phyloP scores from a whole-genome alignment of 2,113 vertebrate species.

The Sporophila hypoxantha region DNA sequence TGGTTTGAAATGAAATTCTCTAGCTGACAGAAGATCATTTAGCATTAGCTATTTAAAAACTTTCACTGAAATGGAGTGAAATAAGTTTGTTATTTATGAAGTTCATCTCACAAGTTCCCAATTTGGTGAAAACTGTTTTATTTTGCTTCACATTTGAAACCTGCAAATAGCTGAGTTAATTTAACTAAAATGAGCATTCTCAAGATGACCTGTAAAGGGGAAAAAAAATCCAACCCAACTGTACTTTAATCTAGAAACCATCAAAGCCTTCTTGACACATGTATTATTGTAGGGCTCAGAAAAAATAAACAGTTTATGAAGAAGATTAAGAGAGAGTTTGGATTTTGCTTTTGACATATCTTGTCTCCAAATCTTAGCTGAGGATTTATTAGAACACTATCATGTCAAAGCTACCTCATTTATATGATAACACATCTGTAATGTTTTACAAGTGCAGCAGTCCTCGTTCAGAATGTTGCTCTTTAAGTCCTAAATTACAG shows the following conservation, averaged over 20 bases:
- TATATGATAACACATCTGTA: constrained; percentile 85
- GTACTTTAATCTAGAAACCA: constrained; percentile 72
- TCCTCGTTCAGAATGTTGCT: constrained; percentile 76
- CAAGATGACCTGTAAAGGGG: constrained; percentile 63
- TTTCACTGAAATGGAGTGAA: constrained; percentile 29
- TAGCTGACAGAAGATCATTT: constrained; percentile 8
- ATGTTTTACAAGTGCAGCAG: constrained; percentile 78
- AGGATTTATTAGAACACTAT: constrained; percentile 77
- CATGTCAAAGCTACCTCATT: constrained; percentile 81
- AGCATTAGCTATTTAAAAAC: constrained; percentile 15
- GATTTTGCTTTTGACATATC: constrained; percentile 79
- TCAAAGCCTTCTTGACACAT: constrained; percentile 72
- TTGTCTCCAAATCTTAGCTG: constrained; percentile 79
- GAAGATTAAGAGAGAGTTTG: constrained; percentile 80
- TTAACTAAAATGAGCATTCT: constrained; percentile 71
- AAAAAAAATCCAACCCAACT: constrained; percentile 44
- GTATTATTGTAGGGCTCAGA: constrained; percentile 79
- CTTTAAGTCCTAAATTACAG: constrained; percentile 81
- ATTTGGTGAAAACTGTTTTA: constrained; percentile 60
- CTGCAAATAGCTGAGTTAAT: constrained; percentile 72
- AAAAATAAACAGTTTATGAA: constrained; percentile 83
- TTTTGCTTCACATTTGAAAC: constrained; percentile 55
- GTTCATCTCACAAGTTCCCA: constrained; percentile 53
- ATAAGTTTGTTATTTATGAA: constrained; percentile 68
- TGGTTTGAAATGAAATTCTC: constrained; percentile 9